Percentiles rank a stretch among this genome's conserved stretches.
phyloP scores from a whole-genome alignment of 2,113 vertebrate species.

The Rhinolophus sinicus region DNA sequence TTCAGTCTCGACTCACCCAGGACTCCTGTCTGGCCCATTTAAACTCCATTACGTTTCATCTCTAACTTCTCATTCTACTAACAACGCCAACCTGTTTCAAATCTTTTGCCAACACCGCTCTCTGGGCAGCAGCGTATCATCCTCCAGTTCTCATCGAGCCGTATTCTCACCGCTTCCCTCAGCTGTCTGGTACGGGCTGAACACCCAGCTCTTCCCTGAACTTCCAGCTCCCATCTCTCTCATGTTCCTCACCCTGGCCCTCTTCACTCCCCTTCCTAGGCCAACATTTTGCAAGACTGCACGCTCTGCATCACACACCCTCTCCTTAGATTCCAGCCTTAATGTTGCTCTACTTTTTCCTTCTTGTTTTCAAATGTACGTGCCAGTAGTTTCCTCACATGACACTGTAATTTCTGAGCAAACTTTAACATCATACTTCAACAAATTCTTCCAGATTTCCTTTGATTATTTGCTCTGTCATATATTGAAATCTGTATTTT shows the following conservation, averaged over 20 bases:
- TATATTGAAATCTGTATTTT: neutral
- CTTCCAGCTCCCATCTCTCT: neutral
- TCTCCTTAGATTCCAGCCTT: neutral
- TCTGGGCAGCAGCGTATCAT: neutral
- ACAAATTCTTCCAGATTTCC: neutral
- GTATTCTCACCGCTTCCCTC: neutral
- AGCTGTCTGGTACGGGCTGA: neutral
- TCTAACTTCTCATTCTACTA: neutral
- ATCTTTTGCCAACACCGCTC: neutral
- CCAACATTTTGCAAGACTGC: neutral
- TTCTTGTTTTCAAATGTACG: neutral
- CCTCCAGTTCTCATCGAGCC: neutral
- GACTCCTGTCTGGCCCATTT: neutral
- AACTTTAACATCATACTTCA: neutral
- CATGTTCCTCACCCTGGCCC: neutral
- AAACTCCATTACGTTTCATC: neutral
- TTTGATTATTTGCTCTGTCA: neutral
- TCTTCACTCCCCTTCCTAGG: neutral
- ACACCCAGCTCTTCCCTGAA: neutral
- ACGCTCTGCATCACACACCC: neutral
- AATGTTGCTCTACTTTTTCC: neutral
- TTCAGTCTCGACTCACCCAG: neutral
- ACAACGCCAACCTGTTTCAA: neutral
- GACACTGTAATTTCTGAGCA: constrained; percentile 26
- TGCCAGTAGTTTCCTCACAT: neutral